Percentiles rank a stretch among this genome's conserved stretches.
Evolutionary conservation across 1,140 invertebrate genomes (phyloP).

Genomic region (Bactericera cockerelli): DNA sequence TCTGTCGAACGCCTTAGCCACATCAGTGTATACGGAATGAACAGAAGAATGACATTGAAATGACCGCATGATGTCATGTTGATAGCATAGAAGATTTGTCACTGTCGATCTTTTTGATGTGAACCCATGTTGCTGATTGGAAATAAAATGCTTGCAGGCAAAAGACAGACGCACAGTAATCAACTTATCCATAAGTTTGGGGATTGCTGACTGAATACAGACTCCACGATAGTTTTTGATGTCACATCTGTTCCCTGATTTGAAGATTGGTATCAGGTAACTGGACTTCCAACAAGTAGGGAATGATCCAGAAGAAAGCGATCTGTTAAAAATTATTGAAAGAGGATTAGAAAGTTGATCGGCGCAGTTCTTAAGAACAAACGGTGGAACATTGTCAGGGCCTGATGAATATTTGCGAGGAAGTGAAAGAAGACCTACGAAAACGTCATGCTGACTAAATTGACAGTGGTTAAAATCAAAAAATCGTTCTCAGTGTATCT

Average conservation of each 20-base stretch:
- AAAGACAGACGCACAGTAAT: background rate
- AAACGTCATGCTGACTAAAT: background rate
- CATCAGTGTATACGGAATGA: constrained; percentile 10
- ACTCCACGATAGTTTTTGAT: constrained; percentile 9
- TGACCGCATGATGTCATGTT: background rate
- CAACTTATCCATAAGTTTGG: constrained; percentile 10
- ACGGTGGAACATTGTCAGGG: background rate
- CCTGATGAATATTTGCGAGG: background rate
- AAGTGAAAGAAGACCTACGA: background rate
- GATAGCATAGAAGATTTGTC: background rate
- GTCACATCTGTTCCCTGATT: background rate
- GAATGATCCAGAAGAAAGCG: constrained; percentile 9
- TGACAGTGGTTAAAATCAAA: background rate
- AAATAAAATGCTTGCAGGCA: background rate
- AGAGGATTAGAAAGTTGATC: background rate
- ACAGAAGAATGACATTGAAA: background rate
- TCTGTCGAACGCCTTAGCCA: constrained; percentile 9
- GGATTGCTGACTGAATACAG: constrained; percentile 1
- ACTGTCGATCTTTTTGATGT: background rate
- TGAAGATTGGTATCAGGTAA: constrained; percentile 6
- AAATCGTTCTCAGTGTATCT: background rate
- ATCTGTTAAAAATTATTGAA: background rate
- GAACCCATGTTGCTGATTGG: constrained; percentile 7
- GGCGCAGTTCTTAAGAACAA: background rate
- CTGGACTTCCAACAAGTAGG: constrained; percentile 1